Conservation (phyloP, 2,888 invertebrate genomes). For the Tipula vernalis region DNA sequence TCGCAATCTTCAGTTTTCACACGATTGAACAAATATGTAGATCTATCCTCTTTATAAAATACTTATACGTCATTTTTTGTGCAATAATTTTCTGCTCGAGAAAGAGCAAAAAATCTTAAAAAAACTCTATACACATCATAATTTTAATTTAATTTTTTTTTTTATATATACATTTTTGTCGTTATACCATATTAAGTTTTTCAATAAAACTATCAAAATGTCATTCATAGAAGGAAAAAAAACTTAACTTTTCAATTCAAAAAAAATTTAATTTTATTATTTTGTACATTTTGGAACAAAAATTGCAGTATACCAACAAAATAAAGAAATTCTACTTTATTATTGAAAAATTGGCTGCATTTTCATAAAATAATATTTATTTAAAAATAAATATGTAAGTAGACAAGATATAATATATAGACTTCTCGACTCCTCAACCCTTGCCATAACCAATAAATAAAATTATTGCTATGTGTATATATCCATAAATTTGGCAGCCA, state of each 20-base stretch:
- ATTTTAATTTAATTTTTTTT: background rate
- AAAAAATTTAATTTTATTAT: background rate
- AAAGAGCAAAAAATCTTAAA: background rate
- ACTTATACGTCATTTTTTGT: background rate
- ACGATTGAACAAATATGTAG: background rate
- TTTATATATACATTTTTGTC: background rate
- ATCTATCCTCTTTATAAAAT: background rate
- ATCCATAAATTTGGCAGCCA: background rate
- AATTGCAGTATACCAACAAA: background rate
- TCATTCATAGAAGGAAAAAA: background rate
- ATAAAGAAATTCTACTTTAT: background rate
- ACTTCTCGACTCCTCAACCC: background rate
- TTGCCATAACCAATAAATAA: background rate
- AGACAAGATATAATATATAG: background rate
- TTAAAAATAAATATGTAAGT: background rate
- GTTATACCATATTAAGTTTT: background rate
- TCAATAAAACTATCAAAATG: constrained; percentile 4
- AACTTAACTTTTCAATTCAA: background rate
- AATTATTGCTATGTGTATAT: background rate
- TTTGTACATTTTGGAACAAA: background rate
- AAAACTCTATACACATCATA: background rate
- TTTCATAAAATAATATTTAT: background rate
- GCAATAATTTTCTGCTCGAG: background rate
- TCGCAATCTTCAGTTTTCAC: no score
- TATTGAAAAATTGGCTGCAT: background rate